Evolutionary conservation across 2,113 vertebrate genomes (phyloP), one percentile per base, ranked within the genome.

Genomic region (Brachionichthys hirsutus): DNA sequence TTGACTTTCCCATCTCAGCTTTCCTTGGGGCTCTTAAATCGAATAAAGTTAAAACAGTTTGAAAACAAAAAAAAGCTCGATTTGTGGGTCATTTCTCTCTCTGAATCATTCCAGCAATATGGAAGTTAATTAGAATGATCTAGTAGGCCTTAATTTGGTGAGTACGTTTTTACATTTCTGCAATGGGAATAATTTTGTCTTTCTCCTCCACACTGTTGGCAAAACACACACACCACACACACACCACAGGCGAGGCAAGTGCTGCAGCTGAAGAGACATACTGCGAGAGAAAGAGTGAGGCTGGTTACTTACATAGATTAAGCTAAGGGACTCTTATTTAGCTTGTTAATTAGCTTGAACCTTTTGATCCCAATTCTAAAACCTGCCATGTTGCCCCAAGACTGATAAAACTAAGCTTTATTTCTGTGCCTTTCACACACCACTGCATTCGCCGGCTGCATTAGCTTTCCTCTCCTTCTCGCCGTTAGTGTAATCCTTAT

Each of bases 281-380:
- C 20, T 16, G 56, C 60, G 61, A 41, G 58, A 44, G 61, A 54
- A 44, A 45, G 61, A 16, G 60, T 30, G 63, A 67, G 69, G 67
- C 52, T 73, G 52, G 71, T 60, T 73, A 50, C 71, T 60, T 73
- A 60, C 80, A 62, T 35, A 77, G 83, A 80, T 35, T 68, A 81
- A 72, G 87, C 77, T 62, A 30, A 75, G 77, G 80, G 83, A 88
- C 75, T 87, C 81, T 86, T 82, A 86, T 90, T 88, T 90, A 87
- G 90, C 84, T 87, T 87, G 84, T 90, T 90, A 91, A 92, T 92
- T 91, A 90, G 87, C 88, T 82, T 66, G 48, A 85, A 91, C 89
- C 88, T 89, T 92, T 91, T 91, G 87, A 91, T 90, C 89, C 88
- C 84, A 87, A 90, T 91, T 89, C 90, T 83, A 89, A 90, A 89